Conservation (phyloP, 2,113 vertebrate genomes). For the Tricholaema leucomelas region DNA sequence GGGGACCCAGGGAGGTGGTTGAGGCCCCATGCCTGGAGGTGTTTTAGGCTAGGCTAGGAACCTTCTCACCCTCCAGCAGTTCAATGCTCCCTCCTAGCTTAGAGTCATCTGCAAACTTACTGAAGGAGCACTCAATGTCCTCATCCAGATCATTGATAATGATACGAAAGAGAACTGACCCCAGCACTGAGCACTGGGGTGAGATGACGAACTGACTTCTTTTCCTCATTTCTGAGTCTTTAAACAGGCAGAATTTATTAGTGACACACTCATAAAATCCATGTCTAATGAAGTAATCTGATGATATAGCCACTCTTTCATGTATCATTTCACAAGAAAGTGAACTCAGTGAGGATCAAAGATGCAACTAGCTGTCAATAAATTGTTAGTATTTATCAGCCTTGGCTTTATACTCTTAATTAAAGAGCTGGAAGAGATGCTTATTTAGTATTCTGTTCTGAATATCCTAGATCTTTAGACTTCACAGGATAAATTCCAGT, state of each 20-base stretch:
- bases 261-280: not conserved
- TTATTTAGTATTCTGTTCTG: not conserved
- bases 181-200: too few relatives aligned
- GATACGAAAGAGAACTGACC: too few relatives aligned
- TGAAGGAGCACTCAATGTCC: too few relatives aligned
- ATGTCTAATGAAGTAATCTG: not conserved
- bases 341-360: slow-evolving; percentile 27
- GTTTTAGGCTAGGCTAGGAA: too few relatives aligned
- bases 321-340: not conserved
- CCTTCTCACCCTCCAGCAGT: too few relatives aligned
- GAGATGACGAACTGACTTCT: not conserved
- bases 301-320: not conserved
- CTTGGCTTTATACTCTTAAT: not conserved
- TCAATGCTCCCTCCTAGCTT: too few relatives aligned
- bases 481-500: not conserved
- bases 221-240: not conserved
- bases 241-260: not conserved
- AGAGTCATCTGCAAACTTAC: too few relatives aligned
- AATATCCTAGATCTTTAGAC: not conserved
- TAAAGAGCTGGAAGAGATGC: not conserved
- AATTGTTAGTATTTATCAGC: not conserved
- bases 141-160: too few relatives aligned
- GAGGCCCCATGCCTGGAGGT: too few relatives aligned
- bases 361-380: not conserved
- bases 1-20: too few relatives aligned